Conservation (phyloP, 2,888 invertebrate genomes). For the Miltochrista miniata region DNA sequence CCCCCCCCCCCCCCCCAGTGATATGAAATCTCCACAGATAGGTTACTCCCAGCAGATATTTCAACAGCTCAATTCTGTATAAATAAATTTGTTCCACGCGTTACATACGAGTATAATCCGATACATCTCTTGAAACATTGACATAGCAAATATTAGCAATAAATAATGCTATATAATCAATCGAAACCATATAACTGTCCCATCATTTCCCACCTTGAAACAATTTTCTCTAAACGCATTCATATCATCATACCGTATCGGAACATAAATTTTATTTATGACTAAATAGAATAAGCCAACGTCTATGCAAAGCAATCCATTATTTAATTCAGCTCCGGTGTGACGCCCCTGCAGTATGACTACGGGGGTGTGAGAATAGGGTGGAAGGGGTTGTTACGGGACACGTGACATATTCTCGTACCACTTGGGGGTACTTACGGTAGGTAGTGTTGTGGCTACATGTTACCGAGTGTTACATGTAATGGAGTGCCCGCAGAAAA, state of each 20-base stretch:
- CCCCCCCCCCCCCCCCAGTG: too few species aligned
- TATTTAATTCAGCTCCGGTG: conserved; percentile 60
- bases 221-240: conserved; percentile 8
- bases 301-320: conserved; percentile 60
- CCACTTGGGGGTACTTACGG: conserved; percentile 65
- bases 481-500: conserved; percentile 61
- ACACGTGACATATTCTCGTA: conserved; percentile 76
- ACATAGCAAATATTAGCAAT: too few species aligned
- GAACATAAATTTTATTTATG: conserved; percentile 38
- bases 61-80: too few species aligned
- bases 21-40: too few species aligned
- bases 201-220: conserved; percentile 1
- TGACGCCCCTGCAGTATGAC: conserved; percentile 44
- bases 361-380: conserved; percentile 12
- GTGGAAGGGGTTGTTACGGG: conserved; percentile 44
- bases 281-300: conserved; percentile 48
- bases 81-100: too few species aligned
- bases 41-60: too few species aligned
- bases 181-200: not conserved
- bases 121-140: too few species aligned
- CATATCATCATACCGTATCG: conserved; percentile 16
- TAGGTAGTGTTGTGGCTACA: conserved; percentile 59
- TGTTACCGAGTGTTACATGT: conserved; percentile 58
- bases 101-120: too few species aligned
- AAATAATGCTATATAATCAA: not conserved